phyloP scores from a whole-genome alignment of 2,113 vertebrate species.

The Vulpes lagopus region DNA sequence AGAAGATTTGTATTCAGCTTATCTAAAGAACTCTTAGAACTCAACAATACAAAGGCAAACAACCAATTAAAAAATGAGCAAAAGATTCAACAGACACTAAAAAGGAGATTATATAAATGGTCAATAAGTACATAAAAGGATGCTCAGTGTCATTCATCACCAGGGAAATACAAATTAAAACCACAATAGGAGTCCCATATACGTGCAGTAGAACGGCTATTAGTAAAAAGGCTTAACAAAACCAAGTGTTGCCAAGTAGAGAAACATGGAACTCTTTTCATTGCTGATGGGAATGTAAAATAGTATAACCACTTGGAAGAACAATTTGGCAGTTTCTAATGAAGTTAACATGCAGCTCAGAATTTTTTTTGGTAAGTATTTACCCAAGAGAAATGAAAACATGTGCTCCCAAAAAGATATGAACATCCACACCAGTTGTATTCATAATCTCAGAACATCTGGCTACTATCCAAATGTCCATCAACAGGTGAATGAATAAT shows the following conservation, averaged over 20 bases:
- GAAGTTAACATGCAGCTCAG: neutral
- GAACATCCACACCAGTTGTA: neutral
- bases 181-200: neutral
- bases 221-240: neutral
- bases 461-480: neutral
- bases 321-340: constrained; percentile 26
- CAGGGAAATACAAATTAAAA: constrained; percentile 31
- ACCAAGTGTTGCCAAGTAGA: neutral
- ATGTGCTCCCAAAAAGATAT: neutral
- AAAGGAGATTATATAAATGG: neutral
- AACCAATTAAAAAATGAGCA: neutral
- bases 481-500: neutral
- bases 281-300: neutral
- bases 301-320: neutral
- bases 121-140: neutral
- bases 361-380: neutral
- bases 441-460: constrained; percentile 25
- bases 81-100: neutral
- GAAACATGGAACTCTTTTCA: neutral
- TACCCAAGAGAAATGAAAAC: constrained; percentile 37
- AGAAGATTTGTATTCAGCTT: neutral
- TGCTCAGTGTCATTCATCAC: neutral
- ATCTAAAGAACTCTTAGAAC: neutral
- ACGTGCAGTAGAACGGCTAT: neutral
- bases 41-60: constrained; percentile 38